Evolutionary conservation across 2,888 invertebrate species (phyloP), one percentile per base, ranked within the genome.

Genomic region (Dinocampus coccinellae): DNA sequence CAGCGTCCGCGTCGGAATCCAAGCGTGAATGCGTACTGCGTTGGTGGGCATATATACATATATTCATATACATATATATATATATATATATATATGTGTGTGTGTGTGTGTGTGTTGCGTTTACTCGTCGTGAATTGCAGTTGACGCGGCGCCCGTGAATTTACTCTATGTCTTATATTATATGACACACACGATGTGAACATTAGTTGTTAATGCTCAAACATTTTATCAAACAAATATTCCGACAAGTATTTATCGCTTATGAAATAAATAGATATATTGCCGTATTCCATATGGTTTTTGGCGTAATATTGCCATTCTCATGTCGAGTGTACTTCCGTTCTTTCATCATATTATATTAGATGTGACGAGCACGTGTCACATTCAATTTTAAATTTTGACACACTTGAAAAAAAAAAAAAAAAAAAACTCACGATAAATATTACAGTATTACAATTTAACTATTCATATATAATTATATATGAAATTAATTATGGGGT

Each of bases 11-110:
- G 61, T 60, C 60, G 62, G 69, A 42, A 34, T 63, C 69, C 47
- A 58, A 67, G 42, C 70, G 70, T 70, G 72, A 70, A 70, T 70
- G 63, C 67, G 66, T 33, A 55, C 57, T 33, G 55, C 36, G 67
- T 58, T 61, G 58, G 70, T 58, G 33, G 60, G 66, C 39, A 10
- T 26, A 55, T 20, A 22, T 36, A 26, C 24, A 26, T 20, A 11
- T 22, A 29, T 29, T 16, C 7, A 33, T 26, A 55, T 6, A 55
- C 10, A 55, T 58, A 58, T 58, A 36, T 60, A 36, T 34, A 10
- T 36, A 33, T 29, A 26, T 47, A n/a, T 52, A 33, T 63, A 47
- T 63, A 42, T 47, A 47, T 16, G 26, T 16, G 16, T 47, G 16
- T 52, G 26, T 26, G 42, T 26, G 22, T 57, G 13, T 66, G 24